Conservation (phyloP, 2,113 vertebrate genomes). For the Coracopsis vasa region DNA sequence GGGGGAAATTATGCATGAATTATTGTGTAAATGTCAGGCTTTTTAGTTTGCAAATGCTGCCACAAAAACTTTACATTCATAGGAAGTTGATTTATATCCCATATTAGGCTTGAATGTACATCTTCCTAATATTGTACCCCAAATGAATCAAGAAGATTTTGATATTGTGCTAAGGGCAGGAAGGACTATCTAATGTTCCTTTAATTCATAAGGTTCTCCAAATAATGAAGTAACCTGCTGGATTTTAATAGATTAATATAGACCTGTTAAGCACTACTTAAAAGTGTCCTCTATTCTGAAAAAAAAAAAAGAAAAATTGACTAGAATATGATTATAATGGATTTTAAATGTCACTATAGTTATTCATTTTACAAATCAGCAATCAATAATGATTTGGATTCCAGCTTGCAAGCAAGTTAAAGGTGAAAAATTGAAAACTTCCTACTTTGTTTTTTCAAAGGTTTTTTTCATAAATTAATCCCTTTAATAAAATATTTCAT, state of each 20-base stretch:
- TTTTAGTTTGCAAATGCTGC: slow-evolving; percentile 65
- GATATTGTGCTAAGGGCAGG: background rate
- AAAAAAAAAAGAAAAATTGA: background rate
- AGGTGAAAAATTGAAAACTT: background rate
- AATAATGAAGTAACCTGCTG: slow-evolving; percentile 1
- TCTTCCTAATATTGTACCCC: slow-evolving; percentile 31
- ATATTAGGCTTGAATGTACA: slow-evolving; percentile 25
- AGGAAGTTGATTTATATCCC: slow-evolving; percentile 52
- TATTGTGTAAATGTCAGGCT: slow-evolving; percentile 67
- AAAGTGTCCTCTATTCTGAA: background rate
- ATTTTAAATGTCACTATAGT: background rate
- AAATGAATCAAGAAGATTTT: slow-evolving; percentile 25
- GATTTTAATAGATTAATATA: slow-evolving; percentile 29
- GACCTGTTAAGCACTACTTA: background rate
- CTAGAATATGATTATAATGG: background rate
- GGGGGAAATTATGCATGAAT: slow-evolving; percentile 62
- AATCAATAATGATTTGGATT: background rate
- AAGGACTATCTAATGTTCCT: background rate
- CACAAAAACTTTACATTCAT: slow-evolving; percentile 60
- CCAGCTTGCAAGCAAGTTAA: background rate
- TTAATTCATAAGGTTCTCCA: background rate
- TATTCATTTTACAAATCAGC: background rate
- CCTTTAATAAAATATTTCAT: background rate
- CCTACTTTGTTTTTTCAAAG: background rate
- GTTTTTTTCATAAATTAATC: background rate